Base-by-base conservation (phyloP, 2,797 vertebrate genomes). In the Morus bassanus region DNA sequence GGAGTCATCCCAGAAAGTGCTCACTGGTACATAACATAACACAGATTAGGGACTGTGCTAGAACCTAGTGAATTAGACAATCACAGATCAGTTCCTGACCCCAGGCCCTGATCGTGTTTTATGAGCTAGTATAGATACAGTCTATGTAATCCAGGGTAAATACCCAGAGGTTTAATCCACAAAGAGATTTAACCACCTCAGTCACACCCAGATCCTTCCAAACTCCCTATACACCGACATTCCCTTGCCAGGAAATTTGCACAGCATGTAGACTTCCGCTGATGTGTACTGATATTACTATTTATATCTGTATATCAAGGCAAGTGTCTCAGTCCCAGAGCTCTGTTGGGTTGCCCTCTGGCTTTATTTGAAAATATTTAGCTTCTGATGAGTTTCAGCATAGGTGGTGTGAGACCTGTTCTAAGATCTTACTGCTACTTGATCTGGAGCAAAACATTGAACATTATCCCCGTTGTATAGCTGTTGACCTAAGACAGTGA, bases 381-480 rank as follows among this genome's bases (percentile, higher is more conserved):
- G 10, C 3, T 81, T 84, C 70, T 27, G 12, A 50, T 23, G 11
- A 64, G 30, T 57, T 75, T 79, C 76, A 72, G 27, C 18, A 16
- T 0, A 53, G 6, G 15, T 48, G 22, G 3, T 35, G 5, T 33
- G 25, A 75, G 41, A 75, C 6, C 11, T 45, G 3, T n/a, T 35
- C 33, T 45, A n/a, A 65, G 16, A 75, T 13, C 7, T 85, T 46
- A 24, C 9, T 93, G 33, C 18, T 63, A 4, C 17, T 15, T 53
- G 45, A 21, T 53, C 14, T 78, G 31, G 27, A 81, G 27, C 8
- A 75, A 72, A 78, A 30, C 25, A 3, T 60, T 25, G 39, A 30
- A 21, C 0, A 0, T 56, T 51, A 10, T 46, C 18, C 0, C 2
- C 10, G 15, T 12, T 46, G n/a, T 4, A 4, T 4, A 39, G 30